Base-by-base conservation (phyloP, 2,113 vertebrate species). In the Gymnobelideus leadbeateri region DNA sequence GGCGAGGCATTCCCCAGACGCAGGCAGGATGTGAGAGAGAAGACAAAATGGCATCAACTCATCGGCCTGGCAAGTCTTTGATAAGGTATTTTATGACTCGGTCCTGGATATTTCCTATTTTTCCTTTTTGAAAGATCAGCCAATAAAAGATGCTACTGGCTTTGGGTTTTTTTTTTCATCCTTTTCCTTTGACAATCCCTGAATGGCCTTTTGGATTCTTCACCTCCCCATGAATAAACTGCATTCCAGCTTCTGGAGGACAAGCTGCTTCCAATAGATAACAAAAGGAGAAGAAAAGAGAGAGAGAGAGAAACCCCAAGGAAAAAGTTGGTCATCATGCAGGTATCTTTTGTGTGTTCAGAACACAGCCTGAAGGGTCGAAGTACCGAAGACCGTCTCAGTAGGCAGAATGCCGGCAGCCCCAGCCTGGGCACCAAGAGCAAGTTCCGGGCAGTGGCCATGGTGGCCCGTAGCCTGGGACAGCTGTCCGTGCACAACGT, bases 311-410 rank as follows among this genome's bases (percentile, higher is more conserved):
- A 28, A 26, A 54, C 43, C 55, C 12, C 37, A 49, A 90, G 49
- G 77, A 2, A 57, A 92, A 84, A 0, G 0, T 31, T 2, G 4
- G 46, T 93, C 97, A 97, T 93, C 96, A 99, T 99, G 99, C 99
- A 99, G 98, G 99, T 99, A 93, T 99, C 99, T 7, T 99, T 99
- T 51, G 99, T 99, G 92, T 99, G 99, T 98, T 99, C 99, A 0
- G 99, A 99, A 97, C 99, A 99, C 94, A 99, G 99, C 98, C 98
- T 99, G 92, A 99, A 99, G 97, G 99, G 98, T 98, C 99, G 99
- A 93, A 99, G 98, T 96, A 98, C 99, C 0, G 99, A 99, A 37
- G 99, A 99, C 61, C 98, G 99, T 25, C 98, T 99, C 84, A 99
- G 99, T 97, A 98, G 99, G 12, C 99, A 99, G 53, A 99, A 99